Evolutionary conservation across 2,797 vertebrate genomes (phyloP).

Genomic region (Clarias platycephalus): DNA sequence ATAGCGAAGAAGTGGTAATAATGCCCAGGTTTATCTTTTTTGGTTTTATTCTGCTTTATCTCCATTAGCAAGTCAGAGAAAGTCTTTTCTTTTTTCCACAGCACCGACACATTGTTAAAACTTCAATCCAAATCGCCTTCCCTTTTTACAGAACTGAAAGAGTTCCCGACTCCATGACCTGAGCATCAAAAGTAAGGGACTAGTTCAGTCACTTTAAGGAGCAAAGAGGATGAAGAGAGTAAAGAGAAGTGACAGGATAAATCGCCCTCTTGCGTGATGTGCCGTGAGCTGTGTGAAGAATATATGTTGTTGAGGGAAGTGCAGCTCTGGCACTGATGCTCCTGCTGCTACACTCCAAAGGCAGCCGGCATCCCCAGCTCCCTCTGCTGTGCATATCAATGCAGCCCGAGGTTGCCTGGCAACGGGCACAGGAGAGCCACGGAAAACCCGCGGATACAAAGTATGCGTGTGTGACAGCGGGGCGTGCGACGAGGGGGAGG

Average conservation of each 20-base stretch:
- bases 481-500: constrained; percentile 64
- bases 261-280: constrained; percentile 22
- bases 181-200: constrained; percentile 19
- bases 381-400: constrained; percentile 82
- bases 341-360: constrained; percentile 62
- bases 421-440: constrained; percentile 83
- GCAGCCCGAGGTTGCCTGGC: constrained; percentile 81
- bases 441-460: constrained; percentile 66
- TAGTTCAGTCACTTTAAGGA: constrained; percentile 31
- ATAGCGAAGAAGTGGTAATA: constrained; percentile 43
- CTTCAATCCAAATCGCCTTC: constrained; percentile 6
- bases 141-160: constrained; percentile 1
- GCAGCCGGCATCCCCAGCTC: constrained; percentile 77
- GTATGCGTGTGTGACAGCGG: constrained; percentile 69
- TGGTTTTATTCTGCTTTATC: constrained; percentile 46
- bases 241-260: constrained; percentile 15
- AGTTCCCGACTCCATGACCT: constrained; percentile 18
- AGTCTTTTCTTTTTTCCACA: background rate
- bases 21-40: constrained; percentile 54
- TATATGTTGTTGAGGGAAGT: constrained; percentile 43
- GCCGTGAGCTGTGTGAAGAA: constrained; percentile 51
- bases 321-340: constrained; percentile 13
- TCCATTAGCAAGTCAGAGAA: constrained; percentile 17
- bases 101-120: background rate
- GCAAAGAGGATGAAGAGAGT: constrained; percentile 6